Evolutionary conservation across 2,888 invertebrate genomes (phyloP).

Genomic region (Andricus quercusramuli): DNA sequence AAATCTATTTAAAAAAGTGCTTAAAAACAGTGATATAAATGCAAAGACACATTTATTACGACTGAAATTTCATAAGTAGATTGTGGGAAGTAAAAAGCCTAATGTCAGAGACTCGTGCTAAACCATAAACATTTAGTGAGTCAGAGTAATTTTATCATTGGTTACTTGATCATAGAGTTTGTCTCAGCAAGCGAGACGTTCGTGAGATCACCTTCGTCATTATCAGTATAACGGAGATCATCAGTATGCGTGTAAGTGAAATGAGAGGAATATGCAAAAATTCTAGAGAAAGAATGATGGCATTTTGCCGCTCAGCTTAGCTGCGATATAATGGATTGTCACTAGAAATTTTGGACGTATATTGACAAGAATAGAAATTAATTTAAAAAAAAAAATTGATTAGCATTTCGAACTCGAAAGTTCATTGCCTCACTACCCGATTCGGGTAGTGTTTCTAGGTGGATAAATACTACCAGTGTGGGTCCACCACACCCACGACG

Average conservation of each 20-base stretch:
- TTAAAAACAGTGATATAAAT: too few relatives aligned
- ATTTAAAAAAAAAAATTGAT: too few relatives aligned
- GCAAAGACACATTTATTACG: too few relatives aligned
- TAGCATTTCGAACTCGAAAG: too few relatives aligned
- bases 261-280: slow-evolving; percentile 14
- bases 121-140: slow-evolving; percentile 8
- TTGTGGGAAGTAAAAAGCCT: not conserved
- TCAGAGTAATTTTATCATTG: not conserved
- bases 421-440: too few relatives aligned
- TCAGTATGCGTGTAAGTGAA: not conserved
- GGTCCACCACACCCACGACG: too few relatives aligned
- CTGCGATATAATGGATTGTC: not conserved
- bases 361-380: not conserved
- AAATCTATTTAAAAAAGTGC: too few relatives aligned
- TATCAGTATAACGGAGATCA: slow-evolving; percentile 22
- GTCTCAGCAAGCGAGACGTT: not conserved
- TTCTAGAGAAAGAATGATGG: not conserved
- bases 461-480: too few relatives aligned
- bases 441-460: too few relatives aligned
- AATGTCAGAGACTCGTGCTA: not conserved
- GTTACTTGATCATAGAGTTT: not conserved
- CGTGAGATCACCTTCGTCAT: slow-evolving; percentile 14
- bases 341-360: not conserved
- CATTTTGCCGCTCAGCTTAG: not conserved
- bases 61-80: not conserved